Evolutionary conservation across 2,113 vertebrate genomes (phyloP), one percentile per base, ranked within the genome.

Genomic region (Opisthocomus hoazin): DNA sequence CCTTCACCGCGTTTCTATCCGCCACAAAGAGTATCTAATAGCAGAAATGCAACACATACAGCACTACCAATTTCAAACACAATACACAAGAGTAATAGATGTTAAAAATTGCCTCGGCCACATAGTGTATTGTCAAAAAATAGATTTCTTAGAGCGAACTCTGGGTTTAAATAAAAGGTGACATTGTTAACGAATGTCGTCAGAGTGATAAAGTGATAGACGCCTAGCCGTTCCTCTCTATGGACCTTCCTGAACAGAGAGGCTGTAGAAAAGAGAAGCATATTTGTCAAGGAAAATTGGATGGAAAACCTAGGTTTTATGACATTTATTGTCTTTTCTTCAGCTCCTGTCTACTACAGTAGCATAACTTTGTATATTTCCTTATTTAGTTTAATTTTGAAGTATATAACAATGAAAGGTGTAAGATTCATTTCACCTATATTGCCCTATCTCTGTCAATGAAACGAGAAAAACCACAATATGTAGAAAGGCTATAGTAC

Each of bases 101-200:
- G 91, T 79, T 94, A 90, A 96, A 96, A 94, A 93, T 86, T 82
- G 86, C 61, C 86, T 91, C 11, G 11, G 41, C 92, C 80, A 82
- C 53, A 89, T 10, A 54, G 53, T 50, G 61, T 61, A 60, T 89
- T 87, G 77, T 91, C 30, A 94, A 96, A 96, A 95, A 88, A 96
- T 39, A 76, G 83, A 92, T 89, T 96, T 91, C 79, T 92, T 82
- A 23, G 69, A 87, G 61, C 29, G 84, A 96, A 93, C 51, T 71
- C 73, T 34, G 53, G 45, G 51, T 93, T 92, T 94, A 95, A 96
- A 90, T 87, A 69, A 84, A 93, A 97, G 73, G 95, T 94, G 94
- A 95, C 89, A 91, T 87, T 93, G 76, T 71, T 96, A 96, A 96
- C 0, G 22, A 95, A 90, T 84, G 27, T 70, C 24, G 0, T 92